phyloP scores from a whole-genome alignment of 2,888 invertebrate species.

The Brachylomia viminalis region DNA sequence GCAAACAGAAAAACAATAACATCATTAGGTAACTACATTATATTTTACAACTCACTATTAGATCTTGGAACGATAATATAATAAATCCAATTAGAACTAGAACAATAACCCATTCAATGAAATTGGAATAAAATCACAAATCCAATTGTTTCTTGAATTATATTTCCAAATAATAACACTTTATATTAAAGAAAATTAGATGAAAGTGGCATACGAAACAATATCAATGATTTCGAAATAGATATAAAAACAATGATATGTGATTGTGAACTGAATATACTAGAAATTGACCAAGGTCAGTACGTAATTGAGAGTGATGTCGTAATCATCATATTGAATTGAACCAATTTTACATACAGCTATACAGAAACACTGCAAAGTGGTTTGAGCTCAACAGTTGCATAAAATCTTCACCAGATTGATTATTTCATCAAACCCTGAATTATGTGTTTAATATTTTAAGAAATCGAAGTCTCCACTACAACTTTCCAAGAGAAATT shows the following conservation, averaged over 20 bases:
- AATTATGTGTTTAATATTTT: background rate
- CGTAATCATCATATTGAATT: background rate
- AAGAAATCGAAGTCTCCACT: background rate
- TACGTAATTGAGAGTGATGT: background rate
- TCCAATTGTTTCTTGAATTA: conserved; percentile 30
- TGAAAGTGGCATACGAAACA: conserved; percentile 38
- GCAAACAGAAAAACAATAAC: conserved; percentile 34
- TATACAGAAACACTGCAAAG: background rate
- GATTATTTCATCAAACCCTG: background rate
- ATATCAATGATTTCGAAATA: conserved; percentile 25
- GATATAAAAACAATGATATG: conserved; percentile 2
- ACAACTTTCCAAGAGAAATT: background rate
- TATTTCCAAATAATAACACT: conserved; percentile 30
- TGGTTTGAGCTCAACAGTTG: background rate
- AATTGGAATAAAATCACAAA: conserved; percentile 29
- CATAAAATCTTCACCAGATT: background rate
- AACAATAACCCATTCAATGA: conserved; percentile 50
- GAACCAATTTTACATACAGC: background rate
- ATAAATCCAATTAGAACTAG: conserved; percentile 34
- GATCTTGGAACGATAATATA: conserved; percentile 37
- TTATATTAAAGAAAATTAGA: conserved; percentile 4
- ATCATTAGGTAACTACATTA: conserved; percentile 43
- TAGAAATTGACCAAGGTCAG: conserved; percentile 10
- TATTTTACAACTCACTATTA: conserved; percentile 49
- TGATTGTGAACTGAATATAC: background rate